These are phyloP conservation scores for Herminia tarsipennalis DNA, from an alignment of 2,888 invertebrate species.

Conservation along the genomic window DNA sequence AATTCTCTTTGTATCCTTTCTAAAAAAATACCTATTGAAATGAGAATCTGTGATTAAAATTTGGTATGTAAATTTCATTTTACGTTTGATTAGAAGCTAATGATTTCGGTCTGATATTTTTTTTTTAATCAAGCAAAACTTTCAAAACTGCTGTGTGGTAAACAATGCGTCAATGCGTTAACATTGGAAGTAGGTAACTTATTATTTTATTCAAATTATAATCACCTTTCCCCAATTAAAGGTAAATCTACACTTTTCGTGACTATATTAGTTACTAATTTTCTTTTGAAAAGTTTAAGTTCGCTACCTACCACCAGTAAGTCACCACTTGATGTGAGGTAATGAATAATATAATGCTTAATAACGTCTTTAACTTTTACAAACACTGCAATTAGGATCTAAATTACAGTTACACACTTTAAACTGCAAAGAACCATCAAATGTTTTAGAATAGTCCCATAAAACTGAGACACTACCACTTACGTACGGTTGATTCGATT, in stretches of 20 bases:
- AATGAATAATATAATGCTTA: conserved; percentile 22
- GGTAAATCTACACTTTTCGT: no score
- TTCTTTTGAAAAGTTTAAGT: no score
- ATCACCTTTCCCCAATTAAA: no score
- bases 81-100: conserved; percentile 51
- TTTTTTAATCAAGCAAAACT: conserved; percentile 59
- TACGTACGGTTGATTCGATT: conserved; percentile 50
- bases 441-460: conserved; percentile 67
- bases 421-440: conserved; percentile 63
- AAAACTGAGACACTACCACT: conserved; percentile 61
- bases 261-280: no score
- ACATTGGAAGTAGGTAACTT: no score
- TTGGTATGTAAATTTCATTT: conserved; percentile 62
- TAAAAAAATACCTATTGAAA: not conserved
- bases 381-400: conserved; percentile 57
- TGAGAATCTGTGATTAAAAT: conserved; percentile 9
- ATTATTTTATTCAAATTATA: no score
- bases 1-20: conserved; percentile 16
- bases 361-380: conserved; percentile 37
- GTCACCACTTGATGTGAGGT: no score
- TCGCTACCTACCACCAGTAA: no score
- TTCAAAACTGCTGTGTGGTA: conserved; percentile 62
- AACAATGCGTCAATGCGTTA: no score
- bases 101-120: conserved; percentile 61
- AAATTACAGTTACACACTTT: conserved; percentile 68